Evolutionary conservation across 2,797 vertebrate species (phyloP).

Genomic region (Diceros bicornis): DNA sequence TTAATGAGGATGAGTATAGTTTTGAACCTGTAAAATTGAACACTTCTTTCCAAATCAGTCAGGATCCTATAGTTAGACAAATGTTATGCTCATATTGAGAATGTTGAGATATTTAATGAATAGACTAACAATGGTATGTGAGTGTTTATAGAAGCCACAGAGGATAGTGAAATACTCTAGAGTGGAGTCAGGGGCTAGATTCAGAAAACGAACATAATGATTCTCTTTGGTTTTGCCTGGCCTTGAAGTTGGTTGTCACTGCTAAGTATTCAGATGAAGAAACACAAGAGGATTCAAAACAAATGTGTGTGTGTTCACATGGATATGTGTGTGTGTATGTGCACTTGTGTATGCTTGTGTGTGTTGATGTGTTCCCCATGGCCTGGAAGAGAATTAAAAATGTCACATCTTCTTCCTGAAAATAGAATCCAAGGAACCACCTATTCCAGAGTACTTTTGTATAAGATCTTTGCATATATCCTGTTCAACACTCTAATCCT

Average conservation of each 20-base stretch:
- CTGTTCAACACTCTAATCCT: not conserved
- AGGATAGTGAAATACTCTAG: not conserved
- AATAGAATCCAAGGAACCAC: not conserved
- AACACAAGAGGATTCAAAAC: not conserved
- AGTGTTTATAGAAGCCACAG: not conserved
- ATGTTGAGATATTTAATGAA: not conserved
- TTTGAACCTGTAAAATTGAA: not conserved
- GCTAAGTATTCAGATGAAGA: not conserved
- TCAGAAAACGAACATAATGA: not conserved
- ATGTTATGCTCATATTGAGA: not conserved
- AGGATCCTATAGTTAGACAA: not conserved
- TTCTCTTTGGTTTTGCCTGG: not conserved
- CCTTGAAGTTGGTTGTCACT: not conserved
- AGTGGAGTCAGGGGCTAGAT: not conserved
- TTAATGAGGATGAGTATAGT: slow-evolving; percentile 2
- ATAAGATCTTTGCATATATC: not conserved
- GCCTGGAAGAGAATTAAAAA: not conserved
- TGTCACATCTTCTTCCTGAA: not conserved
- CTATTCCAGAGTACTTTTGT: not conserved
- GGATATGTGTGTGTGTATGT: not conserved
- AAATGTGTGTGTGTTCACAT: not conserved
- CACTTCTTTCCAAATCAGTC: not conserved
- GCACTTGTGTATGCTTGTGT: too few species aligned
- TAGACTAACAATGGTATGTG: not conserved
- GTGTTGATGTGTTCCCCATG: not conserved